Base-by-base conservation (phyloP, 2,797 vertebrate genomes). In the Danio jaintianensis region DNA sequence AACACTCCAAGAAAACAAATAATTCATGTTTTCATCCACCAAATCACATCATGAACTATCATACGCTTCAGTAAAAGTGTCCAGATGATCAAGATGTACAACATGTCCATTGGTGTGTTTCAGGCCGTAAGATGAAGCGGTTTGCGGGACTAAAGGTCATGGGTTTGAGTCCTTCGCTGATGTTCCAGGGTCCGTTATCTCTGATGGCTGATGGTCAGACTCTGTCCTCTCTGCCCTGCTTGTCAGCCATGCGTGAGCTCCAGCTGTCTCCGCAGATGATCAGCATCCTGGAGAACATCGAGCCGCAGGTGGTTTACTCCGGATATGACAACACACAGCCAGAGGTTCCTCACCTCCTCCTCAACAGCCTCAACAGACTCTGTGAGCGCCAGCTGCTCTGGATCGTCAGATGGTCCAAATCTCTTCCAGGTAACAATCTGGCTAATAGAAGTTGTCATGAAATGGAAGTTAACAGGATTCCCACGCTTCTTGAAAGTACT, bases 361-460 rank as follows among this genome's bases (percentile, higher is more conserved):
- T 99, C 85, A 98, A 91, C 72, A 97, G 97, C 87, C 95, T 99
- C 73, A 99, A 99, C 89, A 89, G 93, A 42, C 94, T 99, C 72
- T 97, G 96, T 16, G 98, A 99, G 89, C 95, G 95, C 78, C 98
- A 99, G 83, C 96, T 99, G 84, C 93, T 98, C 80, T 95, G 96
- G 90, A 98, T 99, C 22, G 97, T 99, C 85, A 96, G 96, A 88
- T 99, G 98, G 98, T 97, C 98, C 85, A 99, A 99, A 88, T 94
- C 95, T 64, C 90, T 99, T 89, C 98, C 98, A 96, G 98, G 98
- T 99, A 96, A 22, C 40, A 56, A 15, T 45, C 38, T 11, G 13
- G 8, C 55, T 29, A 73, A 29, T 29, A 3, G 29, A 29, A 29
- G 29, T 29, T 29, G 1, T 29, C 29, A 29, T 29, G 29, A 29